Conservation (phyloP, 2,797 vertebrate species). For the Karalla daura region DNA sequence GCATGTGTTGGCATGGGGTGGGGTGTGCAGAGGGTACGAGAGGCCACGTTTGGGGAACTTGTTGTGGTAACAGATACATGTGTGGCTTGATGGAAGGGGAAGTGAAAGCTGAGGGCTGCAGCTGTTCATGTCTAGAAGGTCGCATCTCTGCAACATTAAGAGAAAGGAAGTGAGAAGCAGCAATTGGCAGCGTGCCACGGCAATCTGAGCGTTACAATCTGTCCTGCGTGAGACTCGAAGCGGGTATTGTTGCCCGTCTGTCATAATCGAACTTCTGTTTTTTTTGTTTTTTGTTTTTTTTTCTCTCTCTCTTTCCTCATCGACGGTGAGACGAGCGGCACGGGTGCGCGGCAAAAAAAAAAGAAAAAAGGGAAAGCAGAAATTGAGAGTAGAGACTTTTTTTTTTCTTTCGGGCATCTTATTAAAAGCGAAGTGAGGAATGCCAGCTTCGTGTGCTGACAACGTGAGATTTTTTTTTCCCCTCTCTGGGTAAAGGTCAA, state of each 20-base stretch:
- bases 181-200: slow-evolving; percentile 57
- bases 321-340: too few relatives aligned
- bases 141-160: slow-evolving; percentile 51
- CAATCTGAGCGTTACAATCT: slow-evolving; percentile 52
- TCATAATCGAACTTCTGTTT: slow-evolving; percentile 37
- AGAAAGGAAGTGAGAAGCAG: slow-evolving; percentile 72
- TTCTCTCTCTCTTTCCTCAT: slow-evolving; percentile 16
- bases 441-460: slow-evolving; percentile 13
- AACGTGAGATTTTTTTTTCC: slow-evolving; percentile 22
- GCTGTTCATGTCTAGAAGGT: slow-evolving; percentile 75
- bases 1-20: slow-evolving; percentile 46
- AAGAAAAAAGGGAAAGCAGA: neutral
- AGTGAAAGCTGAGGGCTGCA: slow-evolving; percentile 76
- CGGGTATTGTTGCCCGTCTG: neutral
- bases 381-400: neutral
- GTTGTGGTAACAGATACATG: slow-evolving; percentile 80
- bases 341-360: neutral
- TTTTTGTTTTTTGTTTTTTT: too few relatives aligned
- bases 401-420: neutral
- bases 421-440: slow-evolving; percentile 7
- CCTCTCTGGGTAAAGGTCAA: slow-evolving; percentile 32
- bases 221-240: slow-evolving; percentile 24
- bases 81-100: slow-evolving; percentile 75
- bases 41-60: slow-evolving; percentile 79
- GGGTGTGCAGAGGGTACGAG: slow-evolving; percentile 41